Base-by-base conservation (phyloP, 2,888 invertebrate species). In the Thymelicus sylvestris region DNA sequence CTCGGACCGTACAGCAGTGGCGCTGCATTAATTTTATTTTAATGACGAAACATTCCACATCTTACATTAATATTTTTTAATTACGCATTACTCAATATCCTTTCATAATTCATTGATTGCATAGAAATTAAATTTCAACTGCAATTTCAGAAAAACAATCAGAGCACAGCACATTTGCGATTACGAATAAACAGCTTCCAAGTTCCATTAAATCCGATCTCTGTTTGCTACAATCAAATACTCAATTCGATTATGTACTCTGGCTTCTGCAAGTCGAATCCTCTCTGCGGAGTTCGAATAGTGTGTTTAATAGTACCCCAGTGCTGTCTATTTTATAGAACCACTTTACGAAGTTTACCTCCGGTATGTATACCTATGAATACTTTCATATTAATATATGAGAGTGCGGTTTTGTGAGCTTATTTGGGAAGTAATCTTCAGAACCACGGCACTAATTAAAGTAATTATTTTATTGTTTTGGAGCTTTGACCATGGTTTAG, bases 211-310 rank as follows among this genome's bases (percentile, higher is more conserved):
- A 39, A 59, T 39, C 39, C 38, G 39, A 59, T 59, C 39, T 59
- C 38, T 59, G 59, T 59, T 59, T 59, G 59, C 39, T 59, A n/a
- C 59, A n/a, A 59, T 38, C 59, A 59, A 59, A 59, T 59, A 59
- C 59, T 59, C 59, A 59, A 59, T 59, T 59, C 59, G 59, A 59
- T 55, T 59, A 59, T 59, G 38, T 59, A 15, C 59, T 59, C 59
- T 59, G 59, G 38, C 59, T 39, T 59, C 38, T 38, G 59, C 59
- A 59, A 39, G 59, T n/a, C 59, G 38, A 59, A 39, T 38, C 31
- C 59, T n/a, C 38, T 59, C 59, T 59, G 59, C 39, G 59, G 59
- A 59, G 59, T 59, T 39, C 39, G 59, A 59, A 39, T 39, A 59
- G 59, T 55, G 55, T 55, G 55, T 55, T 19, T 55, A 55, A 55